A percentile compares a stretch with the other conserved stretches of the same genome.
Conservation (phyloP, 2,113 vertebrate genomes). For the Poicephalus meyeri region DNA sequence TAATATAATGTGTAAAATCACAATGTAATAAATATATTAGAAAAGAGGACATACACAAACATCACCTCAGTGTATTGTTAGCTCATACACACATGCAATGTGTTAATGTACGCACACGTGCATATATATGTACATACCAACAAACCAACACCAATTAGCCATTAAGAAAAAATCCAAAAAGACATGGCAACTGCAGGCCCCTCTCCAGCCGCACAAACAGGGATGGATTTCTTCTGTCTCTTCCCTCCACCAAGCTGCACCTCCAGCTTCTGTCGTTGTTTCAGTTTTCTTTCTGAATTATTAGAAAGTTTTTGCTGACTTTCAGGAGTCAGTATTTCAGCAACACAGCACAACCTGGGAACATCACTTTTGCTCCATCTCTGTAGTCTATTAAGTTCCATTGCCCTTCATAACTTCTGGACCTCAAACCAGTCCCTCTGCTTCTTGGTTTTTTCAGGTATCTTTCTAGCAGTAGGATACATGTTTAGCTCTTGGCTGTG, state of each 20-base stretch:
- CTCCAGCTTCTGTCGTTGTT: neutral
- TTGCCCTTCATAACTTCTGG: neutral
- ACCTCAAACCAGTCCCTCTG: neutral
- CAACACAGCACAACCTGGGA: neutral
- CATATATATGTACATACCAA: neutral
- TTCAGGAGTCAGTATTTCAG: neutral
- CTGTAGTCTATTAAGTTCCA: neutral
- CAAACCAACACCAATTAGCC: neutral
- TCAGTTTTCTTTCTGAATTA: neutral
- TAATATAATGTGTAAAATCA: neutral
- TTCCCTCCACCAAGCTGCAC: neutral
- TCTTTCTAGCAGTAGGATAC: neutral
- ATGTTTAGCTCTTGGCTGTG: neutral
- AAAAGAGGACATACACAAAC: neutral
- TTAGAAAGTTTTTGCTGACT: neutral
- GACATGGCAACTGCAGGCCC: accelerated
- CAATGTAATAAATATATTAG: neutral
- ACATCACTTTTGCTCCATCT: neutral
- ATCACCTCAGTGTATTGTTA: accelerated
- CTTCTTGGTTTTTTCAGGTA: neutral
- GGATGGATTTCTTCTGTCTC: neutral
- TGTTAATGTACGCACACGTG: accelerated
- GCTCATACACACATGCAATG: neutral
- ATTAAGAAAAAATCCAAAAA: neutral
- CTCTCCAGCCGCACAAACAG: neutral